Percentiles rank a stretch among this genome's conserved stretches.
Evolutionary conservation across 53 echinoderm and acorn worm genomes (phyloP).

Genomic region (Antedon mediterranea): DNA sequence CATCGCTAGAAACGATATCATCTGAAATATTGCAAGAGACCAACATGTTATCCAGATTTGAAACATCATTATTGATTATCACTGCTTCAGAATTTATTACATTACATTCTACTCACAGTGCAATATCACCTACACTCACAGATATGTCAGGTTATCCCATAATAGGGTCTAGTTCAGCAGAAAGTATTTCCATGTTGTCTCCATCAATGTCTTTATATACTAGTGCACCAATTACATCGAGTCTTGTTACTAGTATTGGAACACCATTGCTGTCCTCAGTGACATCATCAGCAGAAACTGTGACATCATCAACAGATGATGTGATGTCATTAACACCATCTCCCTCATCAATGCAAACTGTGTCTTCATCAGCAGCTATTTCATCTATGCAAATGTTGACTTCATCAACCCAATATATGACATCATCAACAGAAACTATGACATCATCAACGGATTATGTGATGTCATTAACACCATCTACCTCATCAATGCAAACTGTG

Average conservation of each 20-base stretch:
- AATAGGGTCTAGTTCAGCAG: too few relatives aligned
- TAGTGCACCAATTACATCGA: not conserved
- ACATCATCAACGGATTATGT: not conserved
- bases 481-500: not conserved
- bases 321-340: too few relatives aligned
- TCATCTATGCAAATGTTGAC: not conserved
- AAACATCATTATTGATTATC: not conserved
- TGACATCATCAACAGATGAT: not conserved
- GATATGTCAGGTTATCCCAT: too few relatives aligned
- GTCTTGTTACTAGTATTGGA: not conserved
- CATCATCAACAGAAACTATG: not conserved
- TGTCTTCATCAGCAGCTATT: not conserved
- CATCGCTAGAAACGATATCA: not conserved
- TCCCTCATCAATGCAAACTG: not conserved
- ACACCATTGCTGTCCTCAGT: not conserved
- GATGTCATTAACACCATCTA: too few relatives aligned
- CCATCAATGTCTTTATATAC: not conserved
- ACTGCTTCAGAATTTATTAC: not conserved
- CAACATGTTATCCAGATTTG: not conserved
- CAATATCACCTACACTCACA: not conserved
- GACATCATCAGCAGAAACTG: not conserved
- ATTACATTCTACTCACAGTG: not conserved
- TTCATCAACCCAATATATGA: conserved; percentile 2
- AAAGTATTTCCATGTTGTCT: too few relatives aligned
- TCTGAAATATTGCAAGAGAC: not conserved